Evolutionary conservation across 2,888 invertebrate genomes (phyloP).

Genomic region (Sclerodermus sp.): DNA sequence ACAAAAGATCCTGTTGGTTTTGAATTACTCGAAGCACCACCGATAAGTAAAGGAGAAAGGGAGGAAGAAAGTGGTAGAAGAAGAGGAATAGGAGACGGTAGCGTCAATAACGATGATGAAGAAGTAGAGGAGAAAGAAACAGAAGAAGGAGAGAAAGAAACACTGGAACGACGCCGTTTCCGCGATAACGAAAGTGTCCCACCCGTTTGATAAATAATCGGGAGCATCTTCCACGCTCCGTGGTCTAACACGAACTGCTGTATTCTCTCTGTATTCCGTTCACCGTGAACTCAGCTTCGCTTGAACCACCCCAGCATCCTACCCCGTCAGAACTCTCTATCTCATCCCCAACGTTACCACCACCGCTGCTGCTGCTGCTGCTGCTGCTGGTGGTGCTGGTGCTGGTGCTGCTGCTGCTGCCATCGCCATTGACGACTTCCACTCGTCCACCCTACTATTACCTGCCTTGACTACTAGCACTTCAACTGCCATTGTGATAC

Average conservation of each 20-base stretch:
- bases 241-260: conserved; percentile 55
- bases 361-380: conserved; percentile 9
- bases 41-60: no score
- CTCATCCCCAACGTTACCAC: conserved; percentile 10
- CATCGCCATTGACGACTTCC: no score
- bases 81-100: no score
- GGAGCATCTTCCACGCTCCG: conserved; percentile 53
- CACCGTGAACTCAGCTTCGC: conserved; percentile 45
- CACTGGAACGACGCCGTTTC: conserved; percentile 27
- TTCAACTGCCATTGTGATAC: no score
- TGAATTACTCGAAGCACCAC: no score
- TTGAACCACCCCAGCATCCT: conserved; percentile 46
- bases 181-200: conserved; percentile 33
- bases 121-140: conserved; percentile 19
- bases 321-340: conserved; percentile 18
- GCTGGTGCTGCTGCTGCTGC: conserved; percentile 14
- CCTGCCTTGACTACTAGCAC: no score
- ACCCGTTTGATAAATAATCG: conserved; percentile 43
- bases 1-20: no score
- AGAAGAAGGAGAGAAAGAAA: conserved; percentile 14
- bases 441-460: no score
- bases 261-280: conserved; percentile 36
- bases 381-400: conserved; percentile 5
- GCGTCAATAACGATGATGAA: conserved; percentile 15
- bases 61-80: no score